Conservation (phyloP, 2,113 vertebrate genomes). For the Phodopus roborovskii region DNA sequence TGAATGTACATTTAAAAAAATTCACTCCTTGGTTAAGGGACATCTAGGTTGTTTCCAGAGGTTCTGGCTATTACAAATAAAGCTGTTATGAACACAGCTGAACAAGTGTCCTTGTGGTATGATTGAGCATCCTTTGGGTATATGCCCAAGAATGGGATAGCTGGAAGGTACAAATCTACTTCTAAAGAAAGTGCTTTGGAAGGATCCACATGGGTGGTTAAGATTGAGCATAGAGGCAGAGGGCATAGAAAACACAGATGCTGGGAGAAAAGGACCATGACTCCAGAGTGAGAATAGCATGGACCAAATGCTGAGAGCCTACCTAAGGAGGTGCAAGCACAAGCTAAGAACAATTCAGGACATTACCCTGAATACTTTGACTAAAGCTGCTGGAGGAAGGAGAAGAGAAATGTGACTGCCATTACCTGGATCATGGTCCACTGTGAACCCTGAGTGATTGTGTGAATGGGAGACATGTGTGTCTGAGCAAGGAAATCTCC, state of each 20-base stretch:
- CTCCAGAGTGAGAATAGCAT: fast-evolving
- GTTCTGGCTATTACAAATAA: not conserved
- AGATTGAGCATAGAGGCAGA: not conserved
- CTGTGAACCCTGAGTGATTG: not conserved
- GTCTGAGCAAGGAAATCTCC: not conserved
- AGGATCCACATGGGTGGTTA: not conserved
- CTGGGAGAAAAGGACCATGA: not conserved
- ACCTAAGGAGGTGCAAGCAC: not conserved
- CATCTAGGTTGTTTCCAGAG: not conserved
- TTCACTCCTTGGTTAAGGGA: not conserved
- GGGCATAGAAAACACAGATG: fast-evolving
- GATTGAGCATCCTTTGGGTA: not conserved
- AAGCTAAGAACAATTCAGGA: not conserved
- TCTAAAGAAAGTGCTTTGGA: conserved; percentile 40
- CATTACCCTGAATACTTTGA: not conserved
- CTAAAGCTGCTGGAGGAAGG: not conserved
- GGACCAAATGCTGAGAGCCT: not conserved
- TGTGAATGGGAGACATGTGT: fast-evolving
- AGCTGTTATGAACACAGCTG: not conserved
- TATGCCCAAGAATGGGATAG: not conserved
- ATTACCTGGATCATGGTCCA: fast-evolving
- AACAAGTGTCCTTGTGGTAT: not conserved
- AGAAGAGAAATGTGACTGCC: not conserved
- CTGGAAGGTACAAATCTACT: conserved; percentile 4
- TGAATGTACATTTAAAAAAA: not conserved